These are phyloP conservation scores for Coendou prehensilis DNA, from an alignment of 2,797 vertebrate genomes.

Conservation along the genomic window DNA sequence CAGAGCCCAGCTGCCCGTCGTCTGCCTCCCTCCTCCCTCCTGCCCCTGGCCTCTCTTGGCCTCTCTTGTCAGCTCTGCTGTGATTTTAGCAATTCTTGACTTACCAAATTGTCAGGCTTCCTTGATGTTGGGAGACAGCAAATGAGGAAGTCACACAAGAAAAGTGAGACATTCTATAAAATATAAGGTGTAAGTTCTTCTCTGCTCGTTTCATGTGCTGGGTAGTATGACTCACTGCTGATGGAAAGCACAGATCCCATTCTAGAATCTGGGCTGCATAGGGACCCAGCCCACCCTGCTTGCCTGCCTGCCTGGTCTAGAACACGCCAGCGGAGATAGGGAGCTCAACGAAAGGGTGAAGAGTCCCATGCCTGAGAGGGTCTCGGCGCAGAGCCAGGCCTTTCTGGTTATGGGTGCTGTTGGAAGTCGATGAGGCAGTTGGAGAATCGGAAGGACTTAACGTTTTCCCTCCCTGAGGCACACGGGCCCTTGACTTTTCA, in stretches of 20 bases:
- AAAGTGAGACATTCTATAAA: conserved; percentile 13
- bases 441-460: not conserved
- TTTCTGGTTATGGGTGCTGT: not conserved
- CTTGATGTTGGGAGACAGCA: not conserved
- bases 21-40: no score
- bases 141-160: not conserved
- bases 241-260: not conserved
- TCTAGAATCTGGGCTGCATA: not conserved
- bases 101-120: conserved; percentile 4
- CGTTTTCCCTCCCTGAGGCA: not conserved
- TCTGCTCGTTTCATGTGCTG: conserved; percentile 16
- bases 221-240: conserved; percentile 20
- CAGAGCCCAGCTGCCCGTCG: not conserved
- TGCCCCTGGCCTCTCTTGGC: not conserved
- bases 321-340: not conserved
- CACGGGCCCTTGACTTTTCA: not conserved
- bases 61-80: not conserved
- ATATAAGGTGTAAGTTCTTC: not conserved
- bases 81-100: conserved; percentile 1
- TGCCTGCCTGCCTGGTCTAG: not conserved
- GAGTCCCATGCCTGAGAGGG: not conserved
- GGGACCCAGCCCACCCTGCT: not conserved
- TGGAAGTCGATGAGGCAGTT: not conserved
- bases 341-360: not conserved
- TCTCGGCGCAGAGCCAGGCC: not conserved